Evolutionary conservation across 2,888 invertebrate genomes (phyloP).

Genomic region (Dioctria rufipes): DNA sequence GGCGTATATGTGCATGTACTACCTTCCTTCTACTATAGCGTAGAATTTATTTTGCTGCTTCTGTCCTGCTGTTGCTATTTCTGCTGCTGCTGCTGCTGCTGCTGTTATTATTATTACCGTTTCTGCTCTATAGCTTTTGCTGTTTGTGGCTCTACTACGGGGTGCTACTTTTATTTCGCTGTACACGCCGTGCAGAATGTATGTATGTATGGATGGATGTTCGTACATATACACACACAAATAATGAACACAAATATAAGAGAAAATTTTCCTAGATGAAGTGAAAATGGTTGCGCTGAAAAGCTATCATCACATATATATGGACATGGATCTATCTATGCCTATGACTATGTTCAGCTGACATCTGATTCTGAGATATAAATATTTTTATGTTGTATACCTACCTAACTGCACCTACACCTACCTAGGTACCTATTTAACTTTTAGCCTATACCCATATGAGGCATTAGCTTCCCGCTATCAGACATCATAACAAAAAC

Average conservation of each 20-base stretch:
- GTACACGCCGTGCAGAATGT: conserved; percentile 41
- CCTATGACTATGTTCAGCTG: too few species aligned
- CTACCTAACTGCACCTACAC: not conserved
- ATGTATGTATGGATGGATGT: conserved; percentile 17
- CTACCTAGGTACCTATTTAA: not conserved
- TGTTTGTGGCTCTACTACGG: conserved; percentile 11
- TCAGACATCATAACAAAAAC: too few species aligned
- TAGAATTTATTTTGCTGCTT: not conserved
- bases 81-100: conserved; percentile 6
- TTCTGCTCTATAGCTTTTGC: conserved; percentile 2
- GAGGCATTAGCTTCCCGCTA: too few species aligned
- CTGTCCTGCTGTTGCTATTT: conserved; percentile 15
- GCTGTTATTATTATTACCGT: conserved; percentile 13
- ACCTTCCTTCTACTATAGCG: conserved; percentile 18
- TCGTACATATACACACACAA: not conserved
- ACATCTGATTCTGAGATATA: too few species aligned
- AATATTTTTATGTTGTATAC: not conserved
- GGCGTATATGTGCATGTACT: conserved; percentile 46
- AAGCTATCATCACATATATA: conserved; percentile 4
- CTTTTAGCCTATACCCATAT: too few species aligned
- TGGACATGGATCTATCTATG: not conserved
- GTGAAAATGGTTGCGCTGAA: conserved; percentile 50
- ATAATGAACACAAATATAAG: conserved; percentile 14
- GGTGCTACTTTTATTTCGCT: conserved; percentile 30
- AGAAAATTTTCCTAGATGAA: conserved; percentile 43